Conservation (phyloP, 2,888 invertebrate species). For the Tipula lateralis region DNA sequence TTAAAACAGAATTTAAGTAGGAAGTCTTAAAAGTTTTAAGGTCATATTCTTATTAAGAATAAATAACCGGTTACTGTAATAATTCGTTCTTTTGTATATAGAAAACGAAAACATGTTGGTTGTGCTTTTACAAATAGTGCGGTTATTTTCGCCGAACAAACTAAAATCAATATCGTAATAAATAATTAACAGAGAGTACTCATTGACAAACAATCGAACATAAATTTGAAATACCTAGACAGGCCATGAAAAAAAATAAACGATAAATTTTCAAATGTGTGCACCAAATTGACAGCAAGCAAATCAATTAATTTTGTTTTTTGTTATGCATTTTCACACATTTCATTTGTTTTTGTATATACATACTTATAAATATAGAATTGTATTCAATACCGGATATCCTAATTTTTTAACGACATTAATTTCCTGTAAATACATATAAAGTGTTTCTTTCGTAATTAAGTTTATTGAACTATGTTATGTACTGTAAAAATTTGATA, state of each 20-base stretch:
- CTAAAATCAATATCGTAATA: neutral
- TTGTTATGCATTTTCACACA: neutral
- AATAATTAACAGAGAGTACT: too few relatives aligned
- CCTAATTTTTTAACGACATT: slow-evolving; percentile 25
- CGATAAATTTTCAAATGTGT: neutral
- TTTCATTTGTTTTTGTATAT: neutral
- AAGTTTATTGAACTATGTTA: slow-evolving; percentile 1
- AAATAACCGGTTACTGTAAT: neutral
- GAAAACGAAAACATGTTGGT: neutral
- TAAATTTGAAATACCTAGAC: neutral
- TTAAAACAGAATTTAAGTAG: neutral
- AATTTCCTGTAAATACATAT: neutral
- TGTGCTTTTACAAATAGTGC: neutral
- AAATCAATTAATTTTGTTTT: neutral
- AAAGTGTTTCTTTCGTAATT: neutral
- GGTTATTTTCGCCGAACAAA: neutral
- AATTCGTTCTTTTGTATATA: neutral
- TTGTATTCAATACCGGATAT: slow-evolving; percentile 28
- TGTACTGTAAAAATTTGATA: neutral
- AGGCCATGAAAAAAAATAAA: neutral
- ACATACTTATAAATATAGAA: neutral
- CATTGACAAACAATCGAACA: too few relatives aligned
- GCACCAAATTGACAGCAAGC: neutral
- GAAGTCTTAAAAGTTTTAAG: neutral
- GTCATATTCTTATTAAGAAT: neutral